Percentiles rank a stretch among this genome's conserved stretches.
Conservation (phyloP, 2,797 vertebrate species). For the Enoplosus armatus region DNA sequence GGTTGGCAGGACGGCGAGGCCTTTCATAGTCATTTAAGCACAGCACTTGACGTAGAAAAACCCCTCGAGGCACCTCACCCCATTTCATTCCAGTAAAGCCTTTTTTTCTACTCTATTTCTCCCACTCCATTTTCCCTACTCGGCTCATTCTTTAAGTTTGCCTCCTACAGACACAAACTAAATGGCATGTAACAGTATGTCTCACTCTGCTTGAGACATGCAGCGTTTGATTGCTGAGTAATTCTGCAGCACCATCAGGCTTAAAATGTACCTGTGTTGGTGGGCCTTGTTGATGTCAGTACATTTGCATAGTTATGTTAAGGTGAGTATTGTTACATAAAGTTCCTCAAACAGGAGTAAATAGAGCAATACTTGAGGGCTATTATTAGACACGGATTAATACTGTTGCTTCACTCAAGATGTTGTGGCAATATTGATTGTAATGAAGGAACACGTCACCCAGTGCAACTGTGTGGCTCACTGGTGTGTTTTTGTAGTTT, state of each 20-base stretch:
- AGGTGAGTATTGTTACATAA: not conserved
- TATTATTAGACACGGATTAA: not conserved
- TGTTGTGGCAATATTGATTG: not conserved
- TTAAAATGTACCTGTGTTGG: not conserved
- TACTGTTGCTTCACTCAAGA: not conserved
- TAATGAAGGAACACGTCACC: not conserved
- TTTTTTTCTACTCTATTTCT: constrained; percentile 63
- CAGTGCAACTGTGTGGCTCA: not conserved
- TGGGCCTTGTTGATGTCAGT: not conserved
- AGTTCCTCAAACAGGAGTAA: not conserved
- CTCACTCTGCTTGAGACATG: constrained; percentile 4
- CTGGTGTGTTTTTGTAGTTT: constrained; percentile 1
- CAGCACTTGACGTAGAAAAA: constrained; percentile 66
- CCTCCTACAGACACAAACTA: constrained; percentile 17
- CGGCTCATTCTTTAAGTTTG: constrained; percentile 28
- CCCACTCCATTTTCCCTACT: constrained; percentile 32
- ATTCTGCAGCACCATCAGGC: constrained; percentile 16
- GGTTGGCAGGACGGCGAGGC: constrained; percentile 40
- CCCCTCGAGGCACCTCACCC: constrained; percentile 63
- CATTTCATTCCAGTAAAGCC: constrained; percentile 65
- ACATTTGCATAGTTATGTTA: not conserved
- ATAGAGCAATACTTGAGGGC: not conserved
- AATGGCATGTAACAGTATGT: not conserved
- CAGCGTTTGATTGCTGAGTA: not conserved
- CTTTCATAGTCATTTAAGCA: constrained; percentile 74